A percentile compares a stretch with the other conserved stretches of the same genome.
phyloP scores from a whole-genome alignment of 1,140 invertebrate species.

The Drosophila nasuta region DNA sequence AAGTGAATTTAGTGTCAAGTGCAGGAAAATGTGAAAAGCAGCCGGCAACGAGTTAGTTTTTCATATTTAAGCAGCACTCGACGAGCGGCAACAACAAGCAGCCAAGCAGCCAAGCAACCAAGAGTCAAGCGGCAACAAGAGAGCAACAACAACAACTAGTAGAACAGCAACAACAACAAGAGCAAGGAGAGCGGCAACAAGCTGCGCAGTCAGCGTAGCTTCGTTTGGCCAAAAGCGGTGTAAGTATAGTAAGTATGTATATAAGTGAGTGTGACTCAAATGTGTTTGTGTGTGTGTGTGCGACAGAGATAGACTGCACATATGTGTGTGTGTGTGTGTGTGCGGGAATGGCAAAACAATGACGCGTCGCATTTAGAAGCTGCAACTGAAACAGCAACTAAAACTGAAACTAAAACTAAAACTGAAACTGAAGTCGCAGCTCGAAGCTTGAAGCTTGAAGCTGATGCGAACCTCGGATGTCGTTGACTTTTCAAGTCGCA shows the following conservation, averaged over 20 bases:
- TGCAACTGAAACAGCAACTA: constrained; percentile 4
- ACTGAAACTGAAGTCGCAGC: constrained; percentile 1
- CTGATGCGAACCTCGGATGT: constrained; percentile 55
- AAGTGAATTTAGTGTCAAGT: constrained; percentile 84
- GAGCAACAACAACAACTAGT: neutral
- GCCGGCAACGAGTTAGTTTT: constrained; percentile 80
- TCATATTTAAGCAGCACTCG: constrained; percentile 82
- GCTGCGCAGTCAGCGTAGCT: neutral
- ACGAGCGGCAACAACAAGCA: constrained; percentile 29
- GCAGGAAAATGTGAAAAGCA: constrained; percentile 80
- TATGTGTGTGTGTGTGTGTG: constrained; percentile 36
- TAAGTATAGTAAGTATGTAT: no score
- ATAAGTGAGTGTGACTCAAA: neutral
- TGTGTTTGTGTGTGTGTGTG: neutral
- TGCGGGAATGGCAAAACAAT: constrained; percentile 66
- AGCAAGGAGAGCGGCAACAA: neutral
- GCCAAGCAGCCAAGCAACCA: neutral
- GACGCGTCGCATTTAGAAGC: constrained; percentile 56
- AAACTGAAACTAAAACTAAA: neutral
- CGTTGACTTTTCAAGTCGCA: constrained; percentile 83
- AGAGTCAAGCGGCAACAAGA: neutral
- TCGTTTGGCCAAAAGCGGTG: no score
- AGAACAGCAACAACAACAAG: neutral
- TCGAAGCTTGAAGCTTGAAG: neutral
- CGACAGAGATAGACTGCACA: neutral